Evolutionary conservation across 2,113 vertebrate genomes (phyloP).

Genomic region (Glareola pratincola): DNA sequence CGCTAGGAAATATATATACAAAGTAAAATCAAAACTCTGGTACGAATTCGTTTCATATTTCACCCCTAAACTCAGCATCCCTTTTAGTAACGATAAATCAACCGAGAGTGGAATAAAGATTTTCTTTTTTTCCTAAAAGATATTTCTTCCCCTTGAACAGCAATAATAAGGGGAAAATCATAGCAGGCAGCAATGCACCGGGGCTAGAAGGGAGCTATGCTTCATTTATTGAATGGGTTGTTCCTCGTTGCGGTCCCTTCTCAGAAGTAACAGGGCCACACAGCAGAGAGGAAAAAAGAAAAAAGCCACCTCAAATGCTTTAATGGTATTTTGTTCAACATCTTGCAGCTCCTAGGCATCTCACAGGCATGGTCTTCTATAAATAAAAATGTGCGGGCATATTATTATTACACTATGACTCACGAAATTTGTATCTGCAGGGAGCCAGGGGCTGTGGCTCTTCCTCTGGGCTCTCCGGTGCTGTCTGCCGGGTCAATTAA

Average conservation of each 20-base stretch:
- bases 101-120: neutral
- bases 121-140: neutral
- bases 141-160: neutral
- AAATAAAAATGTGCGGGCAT: neutral
- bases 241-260: neutral
- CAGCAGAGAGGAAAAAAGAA: neutral
- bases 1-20: neutral
- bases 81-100: neutral
- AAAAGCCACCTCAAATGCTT: neutral
- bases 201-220: neutral
- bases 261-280: neutral
- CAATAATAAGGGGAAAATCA: neutral
- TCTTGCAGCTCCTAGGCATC: neutral
- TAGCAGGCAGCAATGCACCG: neutral
- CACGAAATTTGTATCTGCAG: neutral
- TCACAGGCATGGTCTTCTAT: neutral
- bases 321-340: constrained; percentile 2
- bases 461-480: neutral
- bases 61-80: neutral
- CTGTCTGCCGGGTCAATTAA: neutral
- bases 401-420: neutral
- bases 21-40: neutral
- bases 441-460: neutral
- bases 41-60: neutral
- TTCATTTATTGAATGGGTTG: neutral